These are phyloP conservation scores for Tetrax tetrax DNA, from an alignment of 2,113 vertebrate species.

Conservation along the genomic window DNA sequence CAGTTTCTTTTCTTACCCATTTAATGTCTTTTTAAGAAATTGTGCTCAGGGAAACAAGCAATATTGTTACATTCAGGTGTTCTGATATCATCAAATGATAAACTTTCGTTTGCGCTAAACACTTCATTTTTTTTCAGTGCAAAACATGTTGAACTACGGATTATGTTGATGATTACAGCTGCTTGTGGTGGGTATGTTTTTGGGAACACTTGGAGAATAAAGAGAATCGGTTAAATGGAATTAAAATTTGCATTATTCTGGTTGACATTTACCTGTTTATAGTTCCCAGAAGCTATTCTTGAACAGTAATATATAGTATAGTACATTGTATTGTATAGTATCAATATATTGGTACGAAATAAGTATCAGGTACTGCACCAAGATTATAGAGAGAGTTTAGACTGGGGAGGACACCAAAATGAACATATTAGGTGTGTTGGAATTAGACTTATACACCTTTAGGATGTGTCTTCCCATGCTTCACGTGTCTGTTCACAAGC, in stretches of 20 bases:
- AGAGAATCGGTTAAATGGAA: background rate
- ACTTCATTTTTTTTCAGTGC: background rate
- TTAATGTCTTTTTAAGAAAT: background rate
- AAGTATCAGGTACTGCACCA: background rate
- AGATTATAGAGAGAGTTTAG: background rate
- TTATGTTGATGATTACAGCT: background rate
- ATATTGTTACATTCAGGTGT: background rate
- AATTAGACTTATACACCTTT: background rate
- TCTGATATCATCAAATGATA: background rate
- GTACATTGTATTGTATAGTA: no score
- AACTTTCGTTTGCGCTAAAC: background rate
- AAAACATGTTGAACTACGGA: background rate
- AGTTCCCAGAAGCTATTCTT: background rate
- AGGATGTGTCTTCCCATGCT: background rate
- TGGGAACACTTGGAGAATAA: background rate
- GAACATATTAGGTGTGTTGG: background rate
- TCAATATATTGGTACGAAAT: background rate
- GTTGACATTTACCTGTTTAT: background rate
- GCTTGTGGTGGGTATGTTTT: background rate
- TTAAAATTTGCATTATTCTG: background rate
- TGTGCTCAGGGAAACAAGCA: background rate
- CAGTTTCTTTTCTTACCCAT: background rate
- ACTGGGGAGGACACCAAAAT: background rate
- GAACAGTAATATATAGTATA: background rate
- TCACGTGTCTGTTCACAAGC: background rate